A percentile compares a stretch with the other conserved stretches of the same genome.
Conservation (phyloP, 1,140 invertebrate species). For the Brachionus sp. region DNA sequence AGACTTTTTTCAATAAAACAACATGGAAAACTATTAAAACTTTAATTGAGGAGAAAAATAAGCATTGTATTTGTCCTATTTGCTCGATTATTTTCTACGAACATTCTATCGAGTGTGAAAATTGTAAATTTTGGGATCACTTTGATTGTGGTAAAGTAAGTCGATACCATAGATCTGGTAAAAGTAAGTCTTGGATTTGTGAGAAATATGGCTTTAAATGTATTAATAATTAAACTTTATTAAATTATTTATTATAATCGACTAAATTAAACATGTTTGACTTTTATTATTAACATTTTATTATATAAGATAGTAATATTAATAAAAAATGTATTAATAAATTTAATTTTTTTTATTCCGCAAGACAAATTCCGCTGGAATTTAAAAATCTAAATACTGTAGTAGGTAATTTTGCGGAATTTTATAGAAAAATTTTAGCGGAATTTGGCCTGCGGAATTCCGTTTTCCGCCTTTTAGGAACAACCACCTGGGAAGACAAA, state of each 20-base stretch:
- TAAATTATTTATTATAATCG: background rate
- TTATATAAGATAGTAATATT: background rate
- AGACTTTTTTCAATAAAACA: background rate
- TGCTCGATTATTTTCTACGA: too few species aligned
- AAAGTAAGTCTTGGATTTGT: background rate
- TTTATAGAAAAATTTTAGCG: too few species aligned
- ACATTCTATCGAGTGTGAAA: too few species aligned
- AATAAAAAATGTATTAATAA: too few species aligned
- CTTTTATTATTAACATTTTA: background rate
- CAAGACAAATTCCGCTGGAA: too few species aligned
- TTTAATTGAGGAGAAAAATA: background rate
- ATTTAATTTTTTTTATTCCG: too few species aligned
- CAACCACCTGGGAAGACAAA: too few species aligned
- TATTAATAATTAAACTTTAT: background rate
- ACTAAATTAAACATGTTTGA: background rate
- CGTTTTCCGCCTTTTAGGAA: too few species aligned
- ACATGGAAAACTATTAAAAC: background rate
- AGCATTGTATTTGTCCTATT: too few species aligned
- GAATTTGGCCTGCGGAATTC: too few species aligned
- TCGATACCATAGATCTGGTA: background rate
- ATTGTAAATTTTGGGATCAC: background rate
- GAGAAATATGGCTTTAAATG: background rate
- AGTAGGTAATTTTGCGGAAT: too few species aligned
- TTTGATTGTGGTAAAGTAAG: conserved; percentile 11
- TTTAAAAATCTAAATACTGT: too few species aligned